Evolutionary conservation across 2,797 vertebrate species (phyloP).

Genomic region (Sebastes steindachneri): DNA sequence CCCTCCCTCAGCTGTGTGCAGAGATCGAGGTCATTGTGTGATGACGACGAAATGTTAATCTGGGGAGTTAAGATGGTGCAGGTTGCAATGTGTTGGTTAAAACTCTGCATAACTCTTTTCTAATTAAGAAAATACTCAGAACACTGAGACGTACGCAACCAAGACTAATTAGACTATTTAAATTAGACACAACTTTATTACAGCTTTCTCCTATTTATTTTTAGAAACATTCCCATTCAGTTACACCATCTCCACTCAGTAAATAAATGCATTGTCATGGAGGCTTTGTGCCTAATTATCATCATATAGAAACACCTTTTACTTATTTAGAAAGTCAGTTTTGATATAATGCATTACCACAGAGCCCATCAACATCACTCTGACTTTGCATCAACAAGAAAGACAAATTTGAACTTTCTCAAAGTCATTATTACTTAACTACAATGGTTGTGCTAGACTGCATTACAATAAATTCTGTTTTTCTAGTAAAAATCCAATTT

Average conservation of each 20-base stretch:
- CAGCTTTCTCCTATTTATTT: neutral
- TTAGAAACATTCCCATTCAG: neutral
- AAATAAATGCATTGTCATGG: neutral
- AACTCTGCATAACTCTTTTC: conserved; percentile 32
- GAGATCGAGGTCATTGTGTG: conserved; percentile 58
- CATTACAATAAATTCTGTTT: neutral
- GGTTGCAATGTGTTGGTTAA: conserved; percentile 26
- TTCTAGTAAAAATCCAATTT: neutral
- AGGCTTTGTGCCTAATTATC: neutral
- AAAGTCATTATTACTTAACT: neutral
- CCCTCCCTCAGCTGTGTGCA: conserved; percentile 29
- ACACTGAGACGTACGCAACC: neutral
- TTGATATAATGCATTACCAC: neutral
- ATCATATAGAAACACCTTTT: neutral
- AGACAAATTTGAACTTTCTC: neutral
- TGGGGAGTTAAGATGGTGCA: conserved; percentile 49
- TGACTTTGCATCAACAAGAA: neutral
- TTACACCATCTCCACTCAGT: neutral
- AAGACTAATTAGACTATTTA: neutral
- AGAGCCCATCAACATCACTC: neutral
- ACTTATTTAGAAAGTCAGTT: neutral
- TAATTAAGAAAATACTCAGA: conserved; percentile 39
- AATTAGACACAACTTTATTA: neutral
- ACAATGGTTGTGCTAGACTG: neutral
- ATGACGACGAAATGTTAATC: conserved; percentile 66